Base-by-base conservation (phyloP, 2,888 invertebrate species). In the Aporophyla lueneburgensis region DNA sequence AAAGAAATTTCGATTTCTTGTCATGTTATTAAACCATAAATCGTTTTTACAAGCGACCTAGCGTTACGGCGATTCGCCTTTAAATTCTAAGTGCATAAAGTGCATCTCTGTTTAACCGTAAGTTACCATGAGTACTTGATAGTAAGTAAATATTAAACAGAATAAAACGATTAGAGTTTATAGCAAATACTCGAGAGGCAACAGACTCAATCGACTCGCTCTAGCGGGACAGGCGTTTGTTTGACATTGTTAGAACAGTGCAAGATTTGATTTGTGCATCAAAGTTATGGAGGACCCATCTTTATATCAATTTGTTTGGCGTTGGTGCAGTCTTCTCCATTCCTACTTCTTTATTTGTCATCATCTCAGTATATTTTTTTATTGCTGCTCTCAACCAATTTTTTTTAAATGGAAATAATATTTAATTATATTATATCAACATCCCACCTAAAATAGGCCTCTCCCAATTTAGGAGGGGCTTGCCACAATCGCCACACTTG, bases 131-230 rank as follows among this genome's bases (percentile, higher is more conserved):
- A 84, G 62, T 69, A 76, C 79, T 85, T 67, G 70, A 79, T 83
- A 67, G 69, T 71, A 83, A 65, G 78, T 78, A 86, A 86, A 86
- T 72, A 86, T 63, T 77, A 74, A 79, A 74, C 74, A 79, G 81
- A 80, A 85, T 82, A 78, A 82, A 85, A 80, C 83, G 80, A 88
- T 86, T 81, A 88, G 74, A 86, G 87, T 87, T 74, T 81, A 86
- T 61, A 78, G 80, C 70, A 84, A 83, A 83, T 74, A 80, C 72
- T 75, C 4, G 69, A 40, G 49, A 40, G 21, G 67, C 69, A 77
- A 56, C 81, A 67, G 61, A 69, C 65, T 76, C 51, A 69, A 84
- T 77, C 70, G 51, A 3, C 54, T 63, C 19, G 56, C 21, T 61
- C 33, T 75, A 69, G 81, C 54, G 74, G 62, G 46, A 49, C 27